Conservation (phyloP, 2,888 invertebrate species). For the Prosapia bicincta region DNA sequence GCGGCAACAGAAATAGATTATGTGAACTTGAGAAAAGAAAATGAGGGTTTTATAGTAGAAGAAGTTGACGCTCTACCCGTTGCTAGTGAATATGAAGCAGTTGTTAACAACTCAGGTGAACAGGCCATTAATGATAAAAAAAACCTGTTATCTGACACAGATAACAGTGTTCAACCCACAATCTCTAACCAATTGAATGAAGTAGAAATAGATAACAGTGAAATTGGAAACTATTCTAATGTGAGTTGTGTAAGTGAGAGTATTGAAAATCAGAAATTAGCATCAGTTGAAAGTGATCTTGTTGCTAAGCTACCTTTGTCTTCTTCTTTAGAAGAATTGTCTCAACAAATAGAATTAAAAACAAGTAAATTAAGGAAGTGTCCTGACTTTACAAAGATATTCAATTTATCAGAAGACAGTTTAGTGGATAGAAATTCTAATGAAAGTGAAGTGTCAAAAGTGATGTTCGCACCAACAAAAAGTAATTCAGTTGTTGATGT, state of each 20-base stretch:
- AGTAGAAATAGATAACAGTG: background rate
- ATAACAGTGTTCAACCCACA: background rate
- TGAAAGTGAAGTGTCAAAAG: background rate
- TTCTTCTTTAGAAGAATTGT: conserved; percentile 36
- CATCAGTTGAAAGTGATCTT: background rate
- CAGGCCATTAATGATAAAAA: background rate
- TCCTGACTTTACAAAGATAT: background rate
- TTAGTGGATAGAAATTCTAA: background rate
- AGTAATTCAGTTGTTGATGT: background rate
- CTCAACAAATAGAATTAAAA: conserved; percentile 36
- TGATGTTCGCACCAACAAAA: background rate
- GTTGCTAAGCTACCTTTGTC: conserved; percentile 26
- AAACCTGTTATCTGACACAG: background rate
- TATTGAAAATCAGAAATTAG: background rate
- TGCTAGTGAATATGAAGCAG: background rate
- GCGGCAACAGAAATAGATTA: conserved; percentile 11
- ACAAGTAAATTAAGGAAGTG: conserved; percentile 27
- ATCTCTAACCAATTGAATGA: background rate
- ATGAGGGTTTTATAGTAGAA: conserved; percentile 14
- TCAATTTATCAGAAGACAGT: background rate
- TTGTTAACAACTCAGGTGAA: conserved; percentile 5
- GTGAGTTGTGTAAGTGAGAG: background rate
- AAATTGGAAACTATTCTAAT: background rate
- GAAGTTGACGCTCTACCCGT: background rate
- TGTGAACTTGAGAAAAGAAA: conserved; percentile 26